Percentiles rank a stretch among this genome's conserved stretches.
Conservation (phyloP, 2,888 invertebrate genomes). For the Ellobium chinense region DNA sequence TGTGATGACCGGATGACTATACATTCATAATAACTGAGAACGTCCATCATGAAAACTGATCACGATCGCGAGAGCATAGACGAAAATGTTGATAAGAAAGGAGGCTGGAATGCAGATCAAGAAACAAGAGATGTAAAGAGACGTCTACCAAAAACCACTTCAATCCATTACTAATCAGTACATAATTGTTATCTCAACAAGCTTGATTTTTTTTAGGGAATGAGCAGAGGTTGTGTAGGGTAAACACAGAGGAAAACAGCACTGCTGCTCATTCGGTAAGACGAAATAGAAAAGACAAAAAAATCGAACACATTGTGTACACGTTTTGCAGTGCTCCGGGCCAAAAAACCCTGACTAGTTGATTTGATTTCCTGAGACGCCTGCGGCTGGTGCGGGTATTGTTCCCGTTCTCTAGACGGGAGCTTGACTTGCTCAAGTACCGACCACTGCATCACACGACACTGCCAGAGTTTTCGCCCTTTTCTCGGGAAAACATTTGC, state of each 20-base stretch:
- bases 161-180: not conserved
- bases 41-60: too few species aligned
- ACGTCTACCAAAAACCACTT: too few species aligned
- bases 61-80: too few species aligned
- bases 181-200: not conserved
- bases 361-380: not conserved
- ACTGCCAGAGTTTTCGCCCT: slow-evolving; percentile 25
- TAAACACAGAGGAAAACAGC: too few species aligned
- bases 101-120: too few species aligned
- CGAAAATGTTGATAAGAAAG: too few species aligned
- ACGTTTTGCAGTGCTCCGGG: not conserved
- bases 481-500: not conserved
- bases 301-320: not conserved
- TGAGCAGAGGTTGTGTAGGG: too few species aligned
- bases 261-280: too few species aligned
- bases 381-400: not conserved
- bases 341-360: not conserved
- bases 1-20: too few species aligned
- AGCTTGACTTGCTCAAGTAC: slow-evolving; percentile 19
- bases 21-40: too few species aligned
- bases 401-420: not conserved
- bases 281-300: too few species aligned
- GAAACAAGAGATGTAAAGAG: too few species aligned
- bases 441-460: not conserved
- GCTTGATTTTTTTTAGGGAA: not conserved